phyloP scores from a whole-genome alignment of 2,113 vertebrate species.

The Myiozetetes cayanensis region DNA sequence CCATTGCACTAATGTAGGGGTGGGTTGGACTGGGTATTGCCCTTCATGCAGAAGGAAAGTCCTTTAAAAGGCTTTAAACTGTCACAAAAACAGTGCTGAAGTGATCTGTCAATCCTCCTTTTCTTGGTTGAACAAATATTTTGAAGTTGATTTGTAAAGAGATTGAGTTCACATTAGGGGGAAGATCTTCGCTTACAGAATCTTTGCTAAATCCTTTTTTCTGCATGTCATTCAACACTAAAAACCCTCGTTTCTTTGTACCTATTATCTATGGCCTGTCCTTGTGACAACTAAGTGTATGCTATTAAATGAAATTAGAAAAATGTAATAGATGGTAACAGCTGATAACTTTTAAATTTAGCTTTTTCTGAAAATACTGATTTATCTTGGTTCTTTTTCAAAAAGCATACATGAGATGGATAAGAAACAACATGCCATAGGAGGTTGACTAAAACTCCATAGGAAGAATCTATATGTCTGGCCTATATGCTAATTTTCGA shows the following conservation, averaged over 20 bases:
- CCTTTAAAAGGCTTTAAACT: background rate
- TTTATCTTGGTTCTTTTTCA: background rate
- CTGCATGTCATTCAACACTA: background rate
- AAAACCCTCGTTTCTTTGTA: background rate
- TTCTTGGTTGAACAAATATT: background rate
- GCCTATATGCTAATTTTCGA: background rate
- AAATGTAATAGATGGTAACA: background rate
- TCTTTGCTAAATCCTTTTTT: background rate
- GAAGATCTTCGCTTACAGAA: background rate
- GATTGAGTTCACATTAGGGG: background rate
- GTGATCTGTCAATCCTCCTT: background rate
- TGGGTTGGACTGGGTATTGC: background rate
- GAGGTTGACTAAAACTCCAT: background rate
- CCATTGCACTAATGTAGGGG: accelerated
- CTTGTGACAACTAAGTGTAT: background rate
- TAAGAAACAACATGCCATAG: background rate
- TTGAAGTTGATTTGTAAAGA: background rate
- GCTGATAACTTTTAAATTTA: background rate
- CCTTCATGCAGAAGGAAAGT: background rate
- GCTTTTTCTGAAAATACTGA: background rate
- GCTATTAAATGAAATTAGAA: background rate
- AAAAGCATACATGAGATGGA: background rate
- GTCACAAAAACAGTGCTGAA: background rate
- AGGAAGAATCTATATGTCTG: background rate
- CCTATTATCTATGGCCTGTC: background rate